Conservation (phyloP, 2,888 invertebrate species). For the Eupithecia tripunctaria region DNA sequence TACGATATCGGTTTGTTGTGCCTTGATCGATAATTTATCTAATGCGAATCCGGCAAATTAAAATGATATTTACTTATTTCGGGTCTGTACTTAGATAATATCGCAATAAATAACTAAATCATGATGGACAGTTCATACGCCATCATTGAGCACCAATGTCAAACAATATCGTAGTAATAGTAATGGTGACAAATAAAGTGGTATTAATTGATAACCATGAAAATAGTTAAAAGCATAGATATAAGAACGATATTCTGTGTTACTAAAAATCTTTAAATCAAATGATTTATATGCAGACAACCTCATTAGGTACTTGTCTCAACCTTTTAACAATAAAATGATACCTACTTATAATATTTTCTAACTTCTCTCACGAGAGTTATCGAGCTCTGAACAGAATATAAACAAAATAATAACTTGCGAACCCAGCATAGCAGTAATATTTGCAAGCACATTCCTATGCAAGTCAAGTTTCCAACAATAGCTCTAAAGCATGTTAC, state of each 20-base stretch:
- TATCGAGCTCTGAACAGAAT: not conserved
- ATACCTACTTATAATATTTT: not conserved
- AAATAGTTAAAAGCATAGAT: not conserved
- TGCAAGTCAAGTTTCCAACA: constrained; percentile 22
- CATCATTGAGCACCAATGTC: not conserved
- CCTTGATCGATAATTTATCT: not conserved
- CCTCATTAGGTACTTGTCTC: not conserved
- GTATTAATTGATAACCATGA: not conserved
- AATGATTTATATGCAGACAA: too few relatives aligned
- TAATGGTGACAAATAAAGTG: not conserved
- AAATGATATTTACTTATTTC: not conserved
- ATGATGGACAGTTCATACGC: not conserved
- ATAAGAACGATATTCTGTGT: too few relatives aligned
- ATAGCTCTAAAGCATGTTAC: constrained; percentile 30
- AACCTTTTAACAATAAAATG: not conserved
- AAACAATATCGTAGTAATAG: not conserved
- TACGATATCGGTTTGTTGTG: not conserved
- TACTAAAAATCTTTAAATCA: not conserved
- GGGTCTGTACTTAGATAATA: not conserved
- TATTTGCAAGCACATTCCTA: constrained; percentile 25
- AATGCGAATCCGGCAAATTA: not conserved
- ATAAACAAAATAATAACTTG: constrained; percentile 2
- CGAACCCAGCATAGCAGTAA: constrained; percentile 8
- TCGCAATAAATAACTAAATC: not conserved
- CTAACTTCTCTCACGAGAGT: not conserved